phyloP scores from a whole-genome alignment of 2,797 vertebrate genomes.

The Pangasius mekongensis region DNA sequence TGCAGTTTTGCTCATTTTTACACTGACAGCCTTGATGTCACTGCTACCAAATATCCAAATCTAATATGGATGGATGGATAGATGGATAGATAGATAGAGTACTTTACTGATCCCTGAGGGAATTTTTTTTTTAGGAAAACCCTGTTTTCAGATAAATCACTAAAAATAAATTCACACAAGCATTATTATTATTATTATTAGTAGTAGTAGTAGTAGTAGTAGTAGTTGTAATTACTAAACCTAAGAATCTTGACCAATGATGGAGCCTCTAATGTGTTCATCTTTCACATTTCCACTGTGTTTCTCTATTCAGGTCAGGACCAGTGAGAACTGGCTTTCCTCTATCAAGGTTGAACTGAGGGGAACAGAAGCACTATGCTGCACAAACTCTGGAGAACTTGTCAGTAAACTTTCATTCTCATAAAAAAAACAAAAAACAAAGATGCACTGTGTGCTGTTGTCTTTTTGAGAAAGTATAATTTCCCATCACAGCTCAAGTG shows the following conservation, averaged over 20 bases:
- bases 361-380: neutral
- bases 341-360: neutral
- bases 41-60: neutral
- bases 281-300: neutral
- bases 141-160: neutral
- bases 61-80: neutral
- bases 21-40: neutral
- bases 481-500: neutral
- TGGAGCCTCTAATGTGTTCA: neutral
- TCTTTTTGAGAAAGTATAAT: neutral
- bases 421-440: neutral
- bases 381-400: neutral
- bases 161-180: neutral
- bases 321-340: neutral
- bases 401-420: neutral
- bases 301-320: conserved; percentile 4
- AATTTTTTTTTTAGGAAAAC: neutral
- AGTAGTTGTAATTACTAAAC: neutral
- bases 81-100: neutral
- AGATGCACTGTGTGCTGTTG: neutral
- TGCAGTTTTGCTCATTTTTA: neutral
- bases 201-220: neutral
- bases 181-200: neutral
- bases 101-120: no score
- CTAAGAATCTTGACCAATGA: neutral